phyloP scores from a whole-genome alignment of 2,888 invertebrate genomes.

The Shargacucullia verbasci region DNA sequence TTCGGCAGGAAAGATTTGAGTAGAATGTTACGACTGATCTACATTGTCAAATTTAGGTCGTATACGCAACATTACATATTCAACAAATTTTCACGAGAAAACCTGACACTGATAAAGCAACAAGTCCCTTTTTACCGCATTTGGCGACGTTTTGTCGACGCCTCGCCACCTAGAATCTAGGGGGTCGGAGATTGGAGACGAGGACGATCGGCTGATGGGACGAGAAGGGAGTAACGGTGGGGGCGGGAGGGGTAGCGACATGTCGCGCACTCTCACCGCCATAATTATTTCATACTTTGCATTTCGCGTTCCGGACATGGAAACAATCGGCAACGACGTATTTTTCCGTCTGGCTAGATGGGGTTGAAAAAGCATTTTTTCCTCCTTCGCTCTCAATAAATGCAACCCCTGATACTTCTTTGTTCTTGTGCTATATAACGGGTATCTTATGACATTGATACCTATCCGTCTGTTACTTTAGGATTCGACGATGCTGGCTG shows the following conservation, averaged over 20 bases:
- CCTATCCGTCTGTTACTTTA: conserved; percentile 26
- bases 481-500: background rate
- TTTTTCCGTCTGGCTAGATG: conserved; percentile 77
- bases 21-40: conserved; percentile 39
- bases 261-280: conserved; percentile 76
- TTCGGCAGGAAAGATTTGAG: conserved; percentile 27
- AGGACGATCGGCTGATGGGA: conserved; percentile 57
- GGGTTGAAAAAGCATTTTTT: conserved; percentile 64
- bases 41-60: conserved; percentile 55
- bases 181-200: conserved; percentile 56
- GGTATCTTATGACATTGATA: conserved; percentile 30
- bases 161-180: conserved; percentile 62
- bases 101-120: conserved; percentile 84
- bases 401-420: conserved; percentile 52
- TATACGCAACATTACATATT: conserved; percentile 62
- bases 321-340: conserved; percentile 79
- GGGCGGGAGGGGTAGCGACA: conserved; percentile 54
- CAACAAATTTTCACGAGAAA: conserved; percentile 72
- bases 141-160: conserved; percentile 77
- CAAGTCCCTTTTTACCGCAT: conserved; percentile 84
- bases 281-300: conserved; percentile 87
- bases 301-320: conserved; percentile 75
- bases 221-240: conserved; percentile 38
- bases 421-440: conserved; percentile 36
- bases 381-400: conserved; percentile 67